Base-by-base conservation (phyloP, 2,113 vertebrate species). In the Garra rufa region DNA sequence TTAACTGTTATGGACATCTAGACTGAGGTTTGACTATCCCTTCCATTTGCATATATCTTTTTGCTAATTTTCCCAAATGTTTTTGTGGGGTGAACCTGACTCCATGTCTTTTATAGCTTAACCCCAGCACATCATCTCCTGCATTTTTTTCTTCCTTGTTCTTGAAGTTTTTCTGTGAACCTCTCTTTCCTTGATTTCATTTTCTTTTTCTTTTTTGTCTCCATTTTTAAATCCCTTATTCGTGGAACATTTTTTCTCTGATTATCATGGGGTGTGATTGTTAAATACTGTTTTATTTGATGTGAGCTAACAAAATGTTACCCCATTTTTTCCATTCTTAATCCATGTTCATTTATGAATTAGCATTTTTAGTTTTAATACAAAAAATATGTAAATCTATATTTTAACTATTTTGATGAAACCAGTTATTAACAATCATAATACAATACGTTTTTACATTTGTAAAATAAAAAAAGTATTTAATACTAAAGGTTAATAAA, bases 21-120 rank as follows among this genome's bases (percentile, higher is more conserved):
- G 80, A 70, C 28, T 81, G 44, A 67, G 79, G 65, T 81, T 81
- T 70, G 48, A 70, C 79, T 65, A 28, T 48, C 44, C 59, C 77
- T 46, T 48, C 17, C 26, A 46, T 67, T 67, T 80, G 77, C 77
- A 67, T 65, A 67, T 46, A 28, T 79, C 14, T 79, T 79, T 26
- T 11, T 8, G 10, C 10, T 52, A 61, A 9, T 63, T 61, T 79
- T 46, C 76, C 57, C 76, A 79, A 28, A 79, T 80, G 52, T 78
- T 78, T 77, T 78, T 78, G 43, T 80, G 59, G 59, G 24, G 77
- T 67, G 5, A 46, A 80, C 59, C 9, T 48, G 57, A 80, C 41
- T 65, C 57, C 74, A 9, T 63, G 59, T 80, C 24, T 65, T 65
- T 41, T 3, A 48, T 48, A 46, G 57, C 24, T 46, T 48, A 30